Percentiles rank a stretch among this genome's conserved stretches.
These are phyloP conservation scores for Fulica atra DNA, from an alignment of 2,113 vertebrate species.

Conservation along the genomic window DNA sequence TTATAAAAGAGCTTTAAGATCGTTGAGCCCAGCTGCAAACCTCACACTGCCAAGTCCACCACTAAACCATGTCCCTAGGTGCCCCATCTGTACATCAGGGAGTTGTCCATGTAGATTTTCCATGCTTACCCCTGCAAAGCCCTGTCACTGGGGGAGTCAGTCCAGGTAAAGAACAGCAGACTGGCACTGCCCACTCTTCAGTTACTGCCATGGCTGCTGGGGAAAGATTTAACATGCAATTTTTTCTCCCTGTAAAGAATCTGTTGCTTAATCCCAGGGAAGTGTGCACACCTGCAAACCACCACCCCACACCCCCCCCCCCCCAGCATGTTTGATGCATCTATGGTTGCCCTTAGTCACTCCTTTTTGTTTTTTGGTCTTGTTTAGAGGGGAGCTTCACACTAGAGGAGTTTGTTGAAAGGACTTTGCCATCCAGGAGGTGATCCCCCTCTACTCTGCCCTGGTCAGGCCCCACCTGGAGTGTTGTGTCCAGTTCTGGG, in stretches of 20 bases:
- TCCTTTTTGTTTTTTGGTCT: not conserved
- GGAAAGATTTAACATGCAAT: not conserved
- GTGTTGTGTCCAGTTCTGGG: no score
- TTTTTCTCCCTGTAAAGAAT: not conserved
- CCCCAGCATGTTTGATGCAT: not conserved
- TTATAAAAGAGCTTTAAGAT: not conserved
- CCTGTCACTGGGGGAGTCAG: not conserved
- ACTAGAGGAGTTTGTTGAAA: not conserved
- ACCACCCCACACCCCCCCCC: not conserved
- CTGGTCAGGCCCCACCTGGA: no score
- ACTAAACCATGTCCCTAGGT: not conserved
- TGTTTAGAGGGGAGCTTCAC: not conserved
- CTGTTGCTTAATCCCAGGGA: not conserved
- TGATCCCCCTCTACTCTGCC: no score
- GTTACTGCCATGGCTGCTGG: accelerated
- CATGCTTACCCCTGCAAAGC: not conserved
- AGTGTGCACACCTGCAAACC: accelerated
- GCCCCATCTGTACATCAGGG: no score
- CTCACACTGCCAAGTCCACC: not conserved
- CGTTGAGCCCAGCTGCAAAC: not conserved
- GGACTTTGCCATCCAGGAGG: not conserved
- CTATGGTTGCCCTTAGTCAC: not conserved
- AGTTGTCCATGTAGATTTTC: not conserved
- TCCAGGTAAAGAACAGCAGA: not conserved
- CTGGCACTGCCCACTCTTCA: not conserved